Conservation (phyloP, 2,797 vertebrate species). For the Gymnoscopelus microlampas region DNA sequence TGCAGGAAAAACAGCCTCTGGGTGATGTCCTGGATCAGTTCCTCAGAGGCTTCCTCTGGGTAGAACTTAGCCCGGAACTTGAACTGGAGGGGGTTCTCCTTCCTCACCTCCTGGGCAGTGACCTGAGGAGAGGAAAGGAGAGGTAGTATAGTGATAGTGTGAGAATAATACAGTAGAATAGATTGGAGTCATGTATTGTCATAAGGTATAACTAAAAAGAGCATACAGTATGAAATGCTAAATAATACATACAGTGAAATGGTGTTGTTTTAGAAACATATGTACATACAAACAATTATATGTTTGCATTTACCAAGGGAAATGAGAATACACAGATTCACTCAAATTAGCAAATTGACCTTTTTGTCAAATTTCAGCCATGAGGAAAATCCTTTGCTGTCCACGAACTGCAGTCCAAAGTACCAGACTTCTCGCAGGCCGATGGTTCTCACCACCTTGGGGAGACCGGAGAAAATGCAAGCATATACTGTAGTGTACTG, state of each 20-base stretch:
- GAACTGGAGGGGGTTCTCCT: slow-evolving; percentile 91
- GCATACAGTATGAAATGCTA: too few relatives aligned
- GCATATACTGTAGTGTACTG: neutral
- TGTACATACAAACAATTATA: too few relatives aligned
- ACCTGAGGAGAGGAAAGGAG: slow-evolving; percentile 78
- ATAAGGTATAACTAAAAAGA: too few relatives aligned
- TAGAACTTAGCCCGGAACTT: slow-evolving; percentile 93
- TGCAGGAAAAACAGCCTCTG: slow-evolving; percentile 96
- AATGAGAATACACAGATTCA: neutral
- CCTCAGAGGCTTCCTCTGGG: slow-evolving; percentile 93
- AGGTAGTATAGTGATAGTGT: neutral
- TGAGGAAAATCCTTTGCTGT: slow-evolving; percentile 88
- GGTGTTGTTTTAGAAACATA: too few relatives aligned
- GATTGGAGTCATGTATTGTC: neutral
- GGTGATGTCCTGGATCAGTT: slow-evolving; percentile 97
- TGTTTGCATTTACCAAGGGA: too few relatives aligned
- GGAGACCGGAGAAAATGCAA: neutral
- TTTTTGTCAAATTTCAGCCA: slow-evolving; percentile 97
- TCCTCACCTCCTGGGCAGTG: slow-evolving; percentile 89
- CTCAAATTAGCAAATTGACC: slow-evolving; percentile 72
- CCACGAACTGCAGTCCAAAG: slow-evolving; percentile 93
- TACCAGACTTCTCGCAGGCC: slow-evolving; percentile 96
- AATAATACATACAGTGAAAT: too few relatives aligned
- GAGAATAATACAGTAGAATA: neutral
- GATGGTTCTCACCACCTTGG: slow-evolving; percentile 93